Percentiles rank a stretch among this genome's conserved stretches.
Evolutionary conservation across 1,140 invertebrate species (phyloP).

Genomic region (Dermatophagoides farinae): DNA sequence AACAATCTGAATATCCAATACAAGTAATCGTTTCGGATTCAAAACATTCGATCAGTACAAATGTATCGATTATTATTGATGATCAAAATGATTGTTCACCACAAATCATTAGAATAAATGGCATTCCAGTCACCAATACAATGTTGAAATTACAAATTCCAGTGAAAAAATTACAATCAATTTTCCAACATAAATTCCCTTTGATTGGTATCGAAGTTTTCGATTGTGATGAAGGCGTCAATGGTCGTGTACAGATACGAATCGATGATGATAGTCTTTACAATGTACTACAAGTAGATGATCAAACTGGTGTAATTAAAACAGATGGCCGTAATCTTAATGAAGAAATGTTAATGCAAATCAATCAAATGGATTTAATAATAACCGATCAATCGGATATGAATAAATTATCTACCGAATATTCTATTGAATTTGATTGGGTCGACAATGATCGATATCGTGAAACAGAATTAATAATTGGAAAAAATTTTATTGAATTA

Average conservation of each 20-base stretch:
- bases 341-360: neutral
- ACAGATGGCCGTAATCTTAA: neutral
- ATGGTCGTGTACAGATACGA: constrained; percentile 3
- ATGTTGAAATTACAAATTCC: neutral
- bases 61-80: constrained; percentile 46
- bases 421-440: neutral
- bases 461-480: neutral
- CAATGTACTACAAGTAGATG: neutral
- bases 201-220: neutral
- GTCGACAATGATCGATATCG: neutral
- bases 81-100: constrained; percentile 78
- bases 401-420: neutral
- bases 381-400: neutral
- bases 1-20: constrained; percentile 48
- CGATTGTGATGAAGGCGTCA: neutral
- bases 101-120: constrained; percentile 33
- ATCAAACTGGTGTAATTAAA: neutral
- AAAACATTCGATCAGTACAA: constrained; percentile 12
- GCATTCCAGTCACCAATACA: neutral
- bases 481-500: neutral
- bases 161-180: neutral
- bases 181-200: neutral
- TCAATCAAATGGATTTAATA: neutral
- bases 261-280: neutral
- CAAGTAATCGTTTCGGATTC: constrained; percentile 77